Evolutionary conservation across 2,113 vertebrate genomes (phyloP), one percentile per base, ranked within the genome.

Genomic region (Pyrgilauda ruficollis): DNA sequence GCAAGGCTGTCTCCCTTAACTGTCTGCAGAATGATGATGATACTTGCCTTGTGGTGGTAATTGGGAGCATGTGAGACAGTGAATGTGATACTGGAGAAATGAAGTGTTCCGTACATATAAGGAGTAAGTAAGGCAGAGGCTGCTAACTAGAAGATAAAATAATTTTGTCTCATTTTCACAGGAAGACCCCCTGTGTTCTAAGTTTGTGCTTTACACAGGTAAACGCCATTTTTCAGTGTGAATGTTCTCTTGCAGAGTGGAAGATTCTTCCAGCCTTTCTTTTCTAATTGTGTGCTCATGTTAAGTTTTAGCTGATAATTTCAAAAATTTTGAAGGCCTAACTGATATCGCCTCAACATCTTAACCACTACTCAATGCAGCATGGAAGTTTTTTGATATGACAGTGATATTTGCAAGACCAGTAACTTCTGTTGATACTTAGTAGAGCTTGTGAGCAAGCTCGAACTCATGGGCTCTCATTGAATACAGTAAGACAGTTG

Each of bases 1-100:
- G 92, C 90, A 92, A 93, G 83, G 55, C 94, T 95, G 75, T 69
- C 85, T 93, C 66, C 87, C 76, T 84, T 79, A 83, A 76, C 88
- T 87, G 47, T 88, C 82, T 94, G 87, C 91, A 84, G 84, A 53
- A 69, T 69, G 76, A 66, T 84, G 83, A 70, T 95, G 92, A 43
- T 95, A 10, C 74, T 95, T 94, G 61, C 84, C 92, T 91, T 21
- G 13, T 89, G 87, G 59, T 74, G 84, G 62, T 84, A 91, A 85
- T 85, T 95, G 79, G 47, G 77, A 94, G 76, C 82, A 86, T 92
- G 85, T 93, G 83, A 95, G 91, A 58, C 75, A 75, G 47, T 90
- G 92, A n/a, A 63, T 83, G 55, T 74, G 90, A 33, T 86, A 30
- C 6, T 50, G 72, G 55, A 59, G 53, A 84, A 91, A 81, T 72